Evolutionary conservation across 2,888 invertebrate species (phyloP).

Genomic region (Molanna angustata): DNA sequence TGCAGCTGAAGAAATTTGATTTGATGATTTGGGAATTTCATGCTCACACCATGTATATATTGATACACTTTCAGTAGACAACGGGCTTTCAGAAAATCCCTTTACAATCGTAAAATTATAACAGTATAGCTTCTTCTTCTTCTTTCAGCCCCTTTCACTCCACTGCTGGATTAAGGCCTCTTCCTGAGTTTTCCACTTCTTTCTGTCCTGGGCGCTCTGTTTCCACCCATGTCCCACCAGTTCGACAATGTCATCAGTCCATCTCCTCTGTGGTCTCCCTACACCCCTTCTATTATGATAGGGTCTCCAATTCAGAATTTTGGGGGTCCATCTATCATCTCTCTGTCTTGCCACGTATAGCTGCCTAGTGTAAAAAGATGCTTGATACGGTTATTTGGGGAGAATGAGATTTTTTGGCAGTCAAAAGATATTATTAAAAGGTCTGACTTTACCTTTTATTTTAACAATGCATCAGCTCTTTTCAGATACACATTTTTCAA

Average conservation of each 20-base stretch:
- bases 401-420: conserved; percentile 36
- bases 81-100: background rate
- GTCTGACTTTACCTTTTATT: conserved; percentile 25
- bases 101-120: background rate
- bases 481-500: conserved; percentile 30
- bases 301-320: no score
- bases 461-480: conserved; percentile 34
- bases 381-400: conserved; percentile 35
- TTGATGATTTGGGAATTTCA: background rate
- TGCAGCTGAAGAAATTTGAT: background rate
- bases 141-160: no score
- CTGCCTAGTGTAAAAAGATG: conserved; percentile 35
- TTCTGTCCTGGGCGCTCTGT: no score
- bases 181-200: no score
- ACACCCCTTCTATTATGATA: no score
- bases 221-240: no score
- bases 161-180: no score
- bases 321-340: no score
- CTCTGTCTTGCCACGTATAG: no score
- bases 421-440: conserved; percentile 33
- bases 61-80: background rate
- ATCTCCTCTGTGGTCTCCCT: no score
- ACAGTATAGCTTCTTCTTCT: no score
- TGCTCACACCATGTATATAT: background rate
- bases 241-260: no score